Percentiles rank a stretch among this genome's conserved stretches.
Evolutionary conservation across 2,797 vertebrate species (phyloP).

Genomic region (Coilia nasus): DNA sequence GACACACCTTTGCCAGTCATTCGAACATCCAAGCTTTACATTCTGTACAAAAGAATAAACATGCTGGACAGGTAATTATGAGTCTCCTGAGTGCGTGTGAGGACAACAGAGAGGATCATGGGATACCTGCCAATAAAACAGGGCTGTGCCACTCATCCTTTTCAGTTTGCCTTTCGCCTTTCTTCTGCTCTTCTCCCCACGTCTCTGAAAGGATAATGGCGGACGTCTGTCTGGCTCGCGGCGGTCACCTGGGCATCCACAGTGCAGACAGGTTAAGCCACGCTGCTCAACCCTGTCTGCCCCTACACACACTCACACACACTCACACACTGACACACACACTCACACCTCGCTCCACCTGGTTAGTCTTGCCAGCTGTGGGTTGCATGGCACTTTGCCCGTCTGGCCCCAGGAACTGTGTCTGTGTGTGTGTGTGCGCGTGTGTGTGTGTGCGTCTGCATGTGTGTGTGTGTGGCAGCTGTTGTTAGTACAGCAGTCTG

Average conservation of each 20-base stretch:
- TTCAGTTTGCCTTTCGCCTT: not conserved
- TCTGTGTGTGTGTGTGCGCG: constrained; percentile 10
- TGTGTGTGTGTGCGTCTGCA: constrained; percentile 31
- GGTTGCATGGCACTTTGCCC: constrained; percentile 38
- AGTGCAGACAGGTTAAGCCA: not conserved
- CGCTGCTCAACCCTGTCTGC: not conserved
- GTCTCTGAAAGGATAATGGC: not conserved
- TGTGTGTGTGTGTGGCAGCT: constrained; percentile 27
- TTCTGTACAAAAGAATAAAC: not conserved
- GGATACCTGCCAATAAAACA: not conserved
- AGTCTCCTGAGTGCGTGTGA: not conserved
- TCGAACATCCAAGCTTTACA: not conserved
- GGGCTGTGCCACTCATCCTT: not conserved
- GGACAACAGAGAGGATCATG: not conserved
- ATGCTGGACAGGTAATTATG: too few relatives aligned
- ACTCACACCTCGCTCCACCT: constrained; percentile 14
- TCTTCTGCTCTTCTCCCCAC: not conserved
- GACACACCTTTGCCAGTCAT: not conserved
- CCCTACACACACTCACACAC: not conserved
- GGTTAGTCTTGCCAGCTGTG: constrained; percentile 47
- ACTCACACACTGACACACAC: not conserved
- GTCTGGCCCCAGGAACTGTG: constrained; percentile 37
- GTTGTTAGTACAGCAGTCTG: constrained; percentile 40
- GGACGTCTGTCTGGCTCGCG: not conserved
- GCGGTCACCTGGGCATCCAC: not conserved